These are phyloP conservation scores for Oligia latruncula DNA, from an alignment of 2,888 invertebrate genomes.

Conservation along the genomic window DNA sequence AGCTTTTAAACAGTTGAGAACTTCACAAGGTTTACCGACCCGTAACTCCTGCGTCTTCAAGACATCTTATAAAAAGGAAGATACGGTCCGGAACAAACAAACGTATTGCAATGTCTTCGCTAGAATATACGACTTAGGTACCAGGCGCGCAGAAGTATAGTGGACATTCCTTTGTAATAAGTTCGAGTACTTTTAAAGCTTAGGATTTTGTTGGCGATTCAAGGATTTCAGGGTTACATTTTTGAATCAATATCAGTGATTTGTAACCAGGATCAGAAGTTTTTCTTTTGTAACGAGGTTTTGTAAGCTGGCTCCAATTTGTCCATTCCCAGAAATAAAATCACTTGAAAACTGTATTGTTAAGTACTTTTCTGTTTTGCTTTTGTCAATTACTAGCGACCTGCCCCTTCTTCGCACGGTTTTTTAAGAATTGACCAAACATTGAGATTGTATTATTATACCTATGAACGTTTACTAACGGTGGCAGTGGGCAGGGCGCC, in stretches of 20 bases:
- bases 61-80: conserved; percentile 83
- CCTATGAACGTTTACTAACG: background rate
- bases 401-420: too few species aligned
- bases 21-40: conserved; percentile 77
- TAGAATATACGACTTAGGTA: conserved; percentile 78
- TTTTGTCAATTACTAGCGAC: background rate
- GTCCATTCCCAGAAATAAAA: background rate
- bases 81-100: conserved; percentile 84
- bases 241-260: background rate
- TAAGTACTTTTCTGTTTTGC: background rate
- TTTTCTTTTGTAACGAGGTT: background rate
- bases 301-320: background rate
- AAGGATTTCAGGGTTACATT: background rate
- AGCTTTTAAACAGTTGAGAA: conserved; percentile 72
- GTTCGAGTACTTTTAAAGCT: conserved; percentile 27
- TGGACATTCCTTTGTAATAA: conserved; percentile 68
- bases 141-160: conserved; percentile 72
- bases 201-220: conserved; percentile 23
- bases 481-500: background rate
- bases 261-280: background rate
- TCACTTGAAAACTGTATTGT: background rate
- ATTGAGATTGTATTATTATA: background rate
- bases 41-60: conserved; percentile 77
- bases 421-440: background rate
- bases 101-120: conserved; percentile 81